These are phyloP conservation scores for Sterrhoptilus dennistouni DNA, from an alignment of 2,113 vertebrate species.

Conservation along the genomic window DNA sequence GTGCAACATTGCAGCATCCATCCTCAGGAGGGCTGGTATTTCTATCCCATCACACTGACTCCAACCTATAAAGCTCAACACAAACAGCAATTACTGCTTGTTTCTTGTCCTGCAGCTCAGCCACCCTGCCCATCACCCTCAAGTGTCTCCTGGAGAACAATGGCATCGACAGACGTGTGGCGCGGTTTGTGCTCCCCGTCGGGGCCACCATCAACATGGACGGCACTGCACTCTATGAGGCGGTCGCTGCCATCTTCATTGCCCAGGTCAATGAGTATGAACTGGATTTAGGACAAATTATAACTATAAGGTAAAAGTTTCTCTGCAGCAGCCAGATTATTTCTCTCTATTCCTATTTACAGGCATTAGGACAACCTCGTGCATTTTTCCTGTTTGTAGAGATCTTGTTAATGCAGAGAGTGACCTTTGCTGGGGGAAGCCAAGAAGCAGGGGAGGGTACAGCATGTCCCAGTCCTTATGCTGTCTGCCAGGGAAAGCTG, in stretches of 20 bases:
- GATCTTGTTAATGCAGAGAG: background rate
- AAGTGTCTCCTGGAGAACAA: constrained; percentile 91
- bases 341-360: accelerated
- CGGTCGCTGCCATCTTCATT: constrained; percentile 88
- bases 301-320: constrained; percentile 83
- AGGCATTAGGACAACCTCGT: background rate
- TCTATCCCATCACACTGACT: accelerated
- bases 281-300: constrained; percentile 85
- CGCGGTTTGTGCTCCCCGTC: constrained; percentile 85
- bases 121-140: constrained; percentile 89
- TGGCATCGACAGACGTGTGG: constrained; percentile 81
- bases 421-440: background rate
- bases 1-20: accelerated
- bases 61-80: background rate
- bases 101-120: constrained; percentile 75
- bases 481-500: background rate
- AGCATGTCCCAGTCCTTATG: accelerated
- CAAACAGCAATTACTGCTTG: accelerated
- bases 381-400: accelerated
- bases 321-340: background rate
- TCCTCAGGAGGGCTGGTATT: background rate
- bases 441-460: background rate
- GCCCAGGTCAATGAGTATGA: constrained; percentile 89
- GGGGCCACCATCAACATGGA: constrained; percentile 93
- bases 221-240: constrained; percentile 86